A percentile compares a stretch with the other conserved stretches of the same genome.
These are phyloP conservation scores for Anolis apletophallus DNA, from an alignment of 2,797 vertebrate species.

Conservation along the genomic window DNA sequence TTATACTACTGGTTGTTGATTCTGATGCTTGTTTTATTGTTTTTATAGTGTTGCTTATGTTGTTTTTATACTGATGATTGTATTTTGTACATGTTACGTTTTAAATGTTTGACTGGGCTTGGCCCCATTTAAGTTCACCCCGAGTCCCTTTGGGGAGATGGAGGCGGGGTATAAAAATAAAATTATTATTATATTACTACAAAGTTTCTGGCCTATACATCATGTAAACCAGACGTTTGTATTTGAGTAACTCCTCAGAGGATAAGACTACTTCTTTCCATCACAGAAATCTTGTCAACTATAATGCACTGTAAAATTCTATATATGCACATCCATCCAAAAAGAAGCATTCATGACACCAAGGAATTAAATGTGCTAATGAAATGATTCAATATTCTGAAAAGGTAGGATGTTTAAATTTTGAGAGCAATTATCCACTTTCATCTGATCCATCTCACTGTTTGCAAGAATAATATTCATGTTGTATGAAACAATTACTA, in stretches of 20 bases:
- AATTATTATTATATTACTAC: too few relatives aligned
- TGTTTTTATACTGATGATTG: too few relatives aligned
- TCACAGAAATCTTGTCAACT: neutral
- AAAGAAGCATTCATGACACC: conserved; percentile 13
- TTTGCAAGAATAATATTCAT: conserved; percentile 24
- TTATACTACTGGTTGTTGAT: too few relatives aligned
- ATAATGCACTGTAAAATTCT: neutral
- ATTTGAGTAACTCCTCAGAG: neutral
- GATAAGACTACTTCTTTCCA: neutral
- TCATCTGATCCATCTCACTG: conserved; percentile 29
- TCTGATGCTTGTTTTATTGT: too few relatives aligned
- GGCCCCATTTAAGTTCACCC: too few relatives aligned
- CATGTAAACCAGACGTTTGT: neutral
- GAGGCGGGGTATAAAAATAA: too few relatives aligned
- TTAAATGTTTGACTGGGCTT: too few relatives aligned
- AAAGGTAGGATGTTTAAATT: neutral
- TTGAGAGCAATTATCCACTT: neutral
- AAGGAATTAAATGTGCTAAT: conserved; percentile 38
- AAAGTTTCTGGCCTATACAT: neutral
- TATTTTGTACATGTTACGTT: too few relatives aligned
- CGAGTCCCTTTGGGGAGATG: too few relatives aligned
- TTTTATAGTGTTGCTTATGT: too few relatives aligned
- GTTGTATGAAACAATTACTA: neutral
- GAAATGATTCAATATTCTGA: conserved; percentile 10
- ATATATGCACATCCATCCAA: neutral